Evolutionary conservation across 2,113 vertebrate genomes (phyloP), one percentile per base, ranked within the genome.

Genomic region (Dipodomys spectabilis): DNA sequence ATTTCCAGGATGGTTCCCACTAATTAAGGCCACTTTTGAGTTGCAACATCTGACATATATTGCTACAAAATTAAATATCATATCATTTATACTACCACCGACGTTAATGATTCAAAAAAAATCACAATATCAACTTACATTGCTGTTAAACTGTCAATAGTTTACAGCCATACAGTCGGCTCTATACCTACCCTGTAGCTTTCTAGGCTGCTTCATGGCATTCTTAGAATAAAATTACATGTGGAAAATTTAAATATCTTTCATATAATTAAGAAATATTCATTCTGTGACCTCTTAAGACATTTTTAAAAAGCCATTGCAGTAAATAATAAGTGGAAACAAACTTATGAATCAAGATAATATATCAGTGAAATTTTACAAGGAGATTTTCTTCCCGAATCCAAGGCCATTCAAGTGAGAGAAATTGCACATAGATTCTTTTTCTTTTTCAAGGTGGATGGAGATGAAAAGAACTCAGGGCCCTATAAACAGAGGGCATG

Each of bases 361-460:
- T 71, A 84, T 74, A 49, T 35, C 71, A 71, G 25, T 20, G 75
- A 45, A 30, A 79, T 84, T 44, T 72, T 81, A 62, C 5, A 30
- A 85, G 88, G 49, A 27, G 84, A 62, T 11, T 86, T 72, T 87
- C 22, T 88, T 85, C 88, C 72, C 68, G 92, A 27, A 0, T 7
- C 35, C 73, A 94, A 62, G 88, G 78, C n/a, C 32, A 49, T 18
- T 79, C 30, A 87, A 90, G 78, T 69, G 88, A 32, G 22, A 93
- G 45, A 32, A 69, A 84, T 80, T 53, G 91, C 2, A 82, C 49
- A 53, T 10, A 75, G 1, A 30, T 32, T 62, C 8, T 78, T 91
- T 65, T 89, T 62, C 32, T 19, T 44, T 73, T 81, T 89, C 78
- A 68, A 68, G 94, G 78, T 57, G 81, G 57, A 86, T 82, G 90